Conservation (phyloP, 2,888 invertebrate species). For the Tachina grossa region DNA sequence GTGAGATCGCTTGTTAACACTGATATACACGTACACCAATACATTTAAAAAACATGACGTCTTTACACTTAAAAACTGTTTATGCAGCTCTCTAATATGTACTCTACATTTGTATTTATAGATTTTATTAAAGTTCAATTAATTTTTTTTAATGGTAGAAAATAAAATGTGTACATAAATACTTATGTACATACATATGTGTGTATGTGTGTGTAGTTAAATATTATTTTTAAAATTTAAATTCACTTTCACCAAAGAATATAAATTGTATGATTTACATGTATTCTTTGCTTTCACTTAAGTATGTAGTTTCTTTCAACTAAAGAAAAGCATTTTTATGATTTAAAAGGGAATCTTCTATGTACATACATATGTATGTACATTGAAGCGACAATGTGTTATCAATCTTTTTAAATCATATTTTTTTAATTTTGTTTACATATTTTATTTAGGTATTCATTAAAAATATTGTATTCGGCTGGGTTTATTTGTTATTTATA, state of each 20-base stretch:
- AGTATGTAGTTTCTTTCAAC: background rate
- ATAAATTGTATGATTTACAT: too few relatives aligned
- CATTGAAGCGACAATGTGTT: background rate
- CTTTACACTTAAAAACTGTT: too few relatives aligned
- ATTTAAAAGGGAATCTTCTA: background rate
- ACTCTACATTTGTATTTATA: too few relatives aligned
- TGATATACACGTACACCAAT: too few relatives aligned
- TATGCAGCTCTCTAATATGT: too few relatives aligned
- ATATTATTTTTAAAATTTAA: background rate
- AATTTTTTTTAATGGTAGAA: background rate
- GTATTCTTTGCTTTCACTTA: too few relatives aligned
- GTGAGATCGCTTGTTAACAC: too few relatives aligned
- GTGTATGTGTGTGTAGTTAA: background rate
- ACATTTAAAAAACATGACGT: too few relatives aligned
- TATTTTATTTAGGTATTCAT: too few relatives aligned
- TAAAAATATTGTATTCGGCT: too few relatives aligned
- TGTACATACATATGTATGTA: too few relatives aligned
- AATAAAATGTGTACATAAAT: background rate
- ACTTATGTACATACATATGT: background rate
- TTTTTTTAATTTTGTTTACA: background rate
- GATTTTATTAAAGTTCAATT: background rate
- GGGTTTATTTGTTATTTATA: background rate
- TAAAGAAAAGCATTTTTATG: background rate
- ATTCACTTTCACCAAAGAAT: slow-evolving; percentile 9
- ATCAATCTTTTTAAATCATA: background rate